Conservation (phyloP, 2,113 vertebrate species). For the Campylomormyrus tamandua region DNA sequence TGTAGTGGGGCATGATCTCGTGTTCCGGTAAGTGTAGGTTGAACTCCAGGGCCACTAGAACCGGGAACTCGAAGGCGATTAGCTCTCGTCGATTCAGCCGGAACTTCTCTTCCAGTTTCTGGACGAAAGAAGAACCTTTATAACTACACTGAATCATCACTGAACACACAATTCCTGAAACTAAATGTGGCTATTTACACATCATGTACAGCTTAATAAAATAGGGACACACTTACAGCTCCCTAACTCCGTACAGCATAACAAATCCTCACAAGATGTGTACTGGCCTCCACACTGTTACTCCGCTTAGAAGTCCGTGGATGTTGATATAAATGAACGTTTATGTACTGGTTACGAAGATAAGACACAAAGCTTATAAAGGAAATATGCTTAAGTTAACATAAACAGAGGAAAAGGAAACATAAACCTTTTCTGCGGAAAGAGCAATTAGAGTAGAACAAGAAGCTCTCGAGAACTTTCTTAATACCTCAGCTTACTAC, state of each 20-base stretch:
- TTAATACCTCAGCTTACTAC: background rate
- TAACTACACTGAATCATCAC: background rate
- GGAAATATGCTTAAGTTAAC: background rate
- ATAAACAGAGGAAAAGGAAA: too few species aligned
- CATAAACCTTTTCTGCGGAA: background rate
- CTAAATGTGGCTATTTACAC: background rate
- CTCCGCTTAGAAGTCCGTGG: background rate
- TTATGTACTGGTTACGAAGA: background rate
- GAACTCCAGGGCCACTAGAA: conserved; percentile 94
- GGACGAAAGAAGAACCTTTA: conserved; percentile 11
- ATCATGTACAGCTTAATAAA: background rate
- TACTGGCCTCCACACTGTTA: background rate
- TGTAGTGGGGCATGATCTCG: conserved; percentile 96
- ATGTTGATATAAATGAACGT: background rate
- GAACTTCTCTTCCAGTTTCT: conserved; percentile 99
- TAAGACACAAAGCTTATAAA: background rate
- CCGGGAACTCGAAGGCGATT: conserved; percentile 94
- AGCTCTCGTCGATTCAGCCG: conserved; percentile 89
- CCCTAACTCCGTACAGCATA: background rate
- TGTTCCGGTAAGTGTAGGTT: conserved; percentile 92
- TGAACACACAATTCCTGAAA: background rate
- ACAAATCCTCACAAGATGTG: background rate
- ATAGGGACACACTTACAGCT: background rate
- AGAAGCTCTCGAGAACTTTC: background rate
- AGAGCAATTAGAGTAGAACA: background rate